These are phyloP conservation scores for Pollenia griseotomentosa DNA, from an alignment of 2,888 invertebrate species.

Conservation along the genomic window DNA sequence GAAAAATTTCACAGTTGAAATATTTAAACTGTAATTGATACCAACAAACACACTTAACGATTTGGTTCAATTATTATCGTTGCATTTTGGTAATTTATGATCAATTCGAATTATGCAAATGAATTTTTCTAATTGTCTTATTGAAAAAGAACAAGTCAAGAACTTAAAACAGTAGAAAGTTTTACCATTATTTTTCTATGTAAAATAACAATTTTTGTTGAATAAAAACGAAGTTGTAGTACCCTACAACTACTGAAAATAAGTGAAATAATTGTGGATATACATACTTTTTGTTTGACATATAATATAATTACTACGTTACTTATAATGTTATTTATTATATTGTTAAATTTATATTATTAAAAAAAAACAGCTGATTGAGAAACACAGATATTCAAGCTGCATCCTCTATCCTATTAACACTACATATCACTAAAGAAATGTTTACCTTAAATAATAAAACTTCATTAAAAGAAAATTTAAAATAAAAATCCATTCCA, in stretches of 20 bases:
- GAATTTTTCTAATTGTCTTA: constrained; percentile 17
- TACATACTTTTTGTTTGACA: no score
- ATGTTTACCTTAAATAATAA: background rate
- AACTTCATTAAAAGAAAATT: constrained; percentile 32
- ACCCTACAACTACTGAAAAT: background rate
- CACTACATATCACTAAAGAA: background rate
- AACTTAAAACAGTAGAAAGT: background rate
- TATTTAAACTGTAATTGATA: constrained; percentile 57
- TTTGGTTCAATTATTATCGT: constrained; percentile 44
- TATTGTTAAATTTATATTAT: no score
- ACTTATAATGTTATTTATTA: no score
- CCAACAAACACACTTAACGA: constrained; percentile 42
- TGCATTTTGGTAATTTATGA: constrained; percentile 27
- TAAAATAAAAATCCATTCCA: background rate
- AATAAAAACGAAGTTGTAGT: background rate
- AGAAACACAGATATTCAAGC: no score
- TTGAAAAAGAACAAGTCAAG: background rate
- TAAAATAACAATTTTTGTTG: no score
- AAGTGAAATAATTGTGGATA: no score
- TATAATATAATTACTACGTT: no score
- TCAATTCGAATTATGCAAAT: constrained; percentile 19
- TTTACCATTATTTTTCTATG: background rate
- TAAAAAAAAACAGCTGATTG: no score
- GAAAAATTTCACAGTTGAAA: constrained; percentile 22
- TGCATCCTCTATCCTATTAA: no score